These are phyloP conservation scores for Cirrhinus mrigala DNA, from an alignment of 2,797 vertebrate species.

Conservation along the genomic window DNA sequence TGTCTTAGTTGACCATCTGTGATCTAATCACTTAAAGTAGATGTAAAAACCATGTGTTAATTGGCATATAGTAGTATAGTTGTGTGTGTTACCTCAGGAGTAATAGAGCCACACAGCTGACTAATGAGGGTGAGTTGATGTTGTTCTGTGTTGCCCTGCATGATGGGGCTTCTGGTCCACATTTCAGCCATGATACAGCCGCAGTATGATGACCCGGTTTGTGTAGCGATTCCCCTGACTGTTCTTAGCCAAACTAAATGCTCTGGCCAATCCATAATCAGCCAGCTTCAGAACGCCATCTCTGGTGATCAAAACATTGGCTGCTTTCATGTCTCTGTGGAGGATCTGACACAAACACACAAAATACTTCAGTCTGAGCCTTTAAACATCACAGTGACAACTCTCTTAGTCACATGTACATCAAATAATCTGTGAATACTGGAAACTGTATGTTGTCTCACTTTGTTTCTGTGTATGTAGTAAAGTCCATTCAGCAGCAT, in stretches of 20 bases:
- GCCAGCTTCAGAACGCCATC: slow-evolving; percentile 96
- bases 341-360: slow-evolving; percentile 83
- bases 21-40: no score
- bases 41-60: no score
- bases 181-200: slow-evolving; percentile 99
- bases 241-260: slow-evolving; percentile 97
- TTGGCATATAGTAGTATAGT: no score
- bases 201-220: slow-evolving; percentile 95
- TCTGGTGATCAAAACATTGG: slow-evolving; percentile 94
- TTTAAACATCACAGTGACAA: no score
- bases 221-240: slow-evolving; percentile 98
- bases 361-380: neutral
- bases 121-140: slow-evolving; percentile 98
- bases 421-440: no score
- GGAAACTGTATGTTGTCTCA: no score
- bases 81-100: slow-evolving; percentile 82
- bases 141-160: slow-evolving; percentile 98
- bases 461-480: slow-evolving; percentile 99
- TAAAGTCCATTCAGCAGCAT: slow-evolving; percentile 97
- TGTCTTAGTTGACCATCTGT: no score
- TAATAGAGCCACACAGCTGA: slow-evolving; percentile 97
- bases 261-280: slow-evolving; percentile 94
- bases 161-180: slow-evolving; percentile 99
- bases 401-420: no score
- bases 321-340: slow-evolving; percentile 98